Base-by-base conservation (phyloP, 2,888 invertebrate species). In the Gisinianus flammeolus region DNA sequence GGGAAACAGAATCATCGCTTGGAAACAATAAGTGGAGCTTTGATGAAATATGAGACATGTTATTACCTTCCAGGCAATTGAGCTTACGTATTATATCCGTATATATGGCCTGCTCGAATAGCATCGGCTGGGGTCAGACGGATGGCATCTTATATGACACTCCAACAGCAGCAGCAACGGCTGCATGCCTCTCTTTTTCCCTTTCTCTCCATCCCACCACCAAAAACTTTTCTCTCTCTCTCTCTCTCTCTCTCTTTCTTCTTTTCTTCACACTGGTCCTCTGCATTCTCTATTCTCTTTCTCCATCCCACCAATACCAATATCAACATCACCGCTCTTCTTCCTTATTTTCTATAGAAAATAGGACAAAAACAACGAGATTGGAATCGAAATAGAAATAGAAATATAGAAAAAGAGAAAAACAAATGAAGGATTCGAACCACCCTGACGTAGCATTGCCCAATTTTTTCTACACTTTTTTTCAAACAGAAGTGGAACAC, bases 21-120 rank as follows among this genome's bases (percentile, higher is more conserved):
- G 80, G 82, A 82, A 82, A 82, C 81, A 81, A 82, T 82, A 82
- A 82, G 82, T 82, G 80, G 79, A 79, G 78, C 78, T 81, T 79
- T 79, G 76, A 81, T 82, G 82, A 82, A 82, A 82, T 82, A 82
- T 81, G 82, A 82, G 81, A 80, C 80, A 82, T 77, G 82, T 81
- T 82, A 82, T 82, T 82, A 78, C 81, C 81, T 82, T 82, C 81
- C 81, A 79, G 74, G 75, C 82, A 82, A 82, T 81, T 82, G 81
- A 82, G 78, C 79, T 44, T 52, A 72, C 52, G 30, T 71, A 52
- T 16, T 22, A 16, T 44, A n/a, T n/a, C n/a, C n/a, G n/a, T n/a
- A n/a, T 44, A 44, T 16, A 44, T 44, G 16, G 54, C n/a, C n/a
- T n/a, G 54, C 16, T 54, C 16, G 54, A 54, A 54, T 54, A 28